Evolutionary conservation across 2,797 vertebrate species (phyloP).

Genomic region (Anniella stebbinsi): DNA sequence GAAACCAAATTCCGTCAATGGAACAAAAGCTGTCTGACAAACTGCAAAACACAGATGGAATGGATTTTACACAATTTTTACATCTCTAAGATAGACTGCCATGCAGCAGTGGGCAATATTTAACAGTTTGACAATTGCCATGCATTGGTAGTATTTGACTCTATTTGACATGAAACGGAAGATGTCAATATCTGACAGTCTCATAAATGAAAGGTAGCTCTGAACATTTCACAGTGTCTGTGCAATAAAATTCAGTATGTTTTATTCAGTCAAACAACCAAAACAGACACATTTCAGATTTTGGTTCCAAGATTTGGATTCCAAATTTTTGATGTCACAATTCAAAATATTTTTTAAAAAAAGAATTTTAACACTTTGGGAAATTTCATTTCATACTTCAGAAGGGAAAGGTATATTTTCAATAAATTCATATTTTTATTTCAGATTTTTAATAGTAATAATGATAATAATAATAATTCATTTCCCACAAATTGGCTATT

Average conservation of each 20-base stretch:
- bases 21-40: too few relatives aligned
- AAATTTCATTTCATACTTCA: background rate
- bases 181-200: background rate
- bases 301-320: background rate
- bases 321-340: background rate
- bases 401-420: background rate
- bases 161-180: conserved; percentile 5
- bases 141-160: background rate
- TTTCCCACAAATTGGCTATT: background rate
- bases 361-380: too few relatives aligned
- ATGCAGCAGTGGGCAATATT: background rate
- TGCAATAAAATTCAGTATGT: background rate
- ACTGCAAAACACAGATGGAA: too few relatives aligned
- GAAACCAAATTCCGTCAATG: too few relatives aligned
- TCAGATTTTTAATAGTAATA: background rate
- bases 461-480: too few relatives aligned
- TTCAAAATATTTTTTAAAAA: background rate
- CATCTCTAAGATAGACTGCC: too few relatives aligned
- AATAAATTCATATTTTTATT: background rate
- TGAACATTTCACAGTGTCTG: background rate
- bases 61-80: too few relatives aligned
- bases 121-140: background rate
- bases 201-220: background rate
- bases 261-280: background rate
- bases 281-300: background rate